Base-by-base conservation (phyloP, 1,140 invertebrate genomes). In the Eurosta solidaginis region DNA sequence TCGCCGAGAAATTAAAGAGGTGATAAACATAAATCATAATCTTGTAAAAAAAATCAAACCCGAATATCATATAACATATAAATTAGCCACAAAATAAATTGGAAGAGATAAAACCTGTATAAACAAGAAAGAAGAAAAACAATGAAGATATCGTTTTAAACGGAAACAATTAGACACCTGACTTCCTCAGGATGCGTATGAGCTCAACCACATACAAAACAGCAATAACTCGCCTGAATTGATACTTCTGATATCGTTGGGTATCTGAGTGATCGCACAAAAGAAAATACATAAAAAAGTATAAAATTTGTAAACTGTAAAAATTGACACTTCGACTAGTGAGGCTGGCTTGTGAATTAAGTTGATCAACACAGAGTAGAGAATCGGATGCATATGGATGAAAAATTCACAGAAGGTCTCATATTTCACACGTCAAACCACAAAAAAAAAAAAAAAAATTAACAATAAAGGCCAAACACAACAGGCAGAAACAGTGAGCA, bases 131-230 rank as follows among this genome's bases (percentile, higher is more conserved):
- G 42, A n/a, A n/a, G n/a, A n/a, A n/a, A n/a, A n/a, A n/a, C n/a
- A 76, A 45, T 44, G 2, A 78, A 76, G 52, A 59, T 78, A 77
- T 74, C 75, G 73, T 27, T 73, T 76, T 77, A 77, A 77, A 74
- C 76, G 78, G 78, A 79, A 79, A 79, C 78, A 79, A 79, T 79
- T 79, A 79, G 77, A 33, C 78, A 79, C 78, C 68, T 77, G 78
- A 79, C 78, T 79, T 79, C 78, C 78, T 77, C 78, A 79, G 78
- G 78, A 79, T 79, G 78, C 78, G 40, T 33, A 54, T 10, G 42
- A 74, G 49, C 10, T 4, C 45, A 42, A 40, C 45, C 47, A 50
- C 36, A 68, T 49, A n/a, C n/a, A 25, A n/a, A 52, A 52, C n/a
- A 25, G 3, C 49, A 52, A 20, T 22, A 52, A n/a, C 9, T 2